Conservation (phyloP, 30 jellyfish, hydroid and myxozoan species). For the Aurelia aurita complex sp. Pacific region DNA sequence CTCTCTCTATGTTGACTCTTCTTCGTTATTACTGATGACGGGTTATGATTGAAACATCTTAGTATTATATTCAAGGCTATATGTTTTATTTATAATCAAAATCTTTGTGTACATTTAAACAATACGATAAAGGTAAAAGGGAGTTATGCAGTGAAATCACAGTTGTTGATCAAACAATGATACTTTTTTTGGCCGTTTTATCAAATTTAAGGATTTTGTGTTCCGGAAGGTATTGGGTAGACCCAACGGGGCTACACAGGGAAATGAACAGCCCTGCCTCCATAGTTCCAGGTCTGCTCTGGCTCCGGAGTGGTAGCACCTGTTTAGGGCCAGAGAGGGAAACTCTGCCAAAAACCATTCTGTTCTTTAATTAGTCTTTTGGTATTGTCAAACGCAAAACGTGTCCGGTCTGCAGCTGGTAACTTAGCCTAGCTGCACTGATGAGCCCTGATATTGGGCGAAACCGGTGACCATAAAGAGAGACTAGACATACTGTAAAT, state of each 20-base stretch:
- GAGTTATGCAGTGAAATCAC: no score
- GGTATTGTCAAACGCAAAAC: no score
- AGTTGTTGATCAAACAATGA: no score
- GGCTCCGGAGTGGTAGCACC: slow-evolving; percentile 59
- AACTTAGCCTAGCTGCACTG: slow-evolving; percentile 1
- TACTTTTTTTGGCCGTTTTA: no score
- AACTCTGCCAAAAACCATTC: slow-evolving; percentile 29
- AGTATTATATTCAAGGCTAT: no score
- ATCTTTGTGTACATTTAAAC: no score
- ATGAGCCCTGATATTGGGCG: slow-evolving; percentile 49
- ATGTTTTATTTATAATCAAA: no score
- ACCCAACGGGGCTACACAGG: slow-evolving; percentile 28
- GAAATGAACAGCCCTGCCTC: slow-evolving; percentile 47
- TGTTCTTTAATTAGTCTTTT: neutral
- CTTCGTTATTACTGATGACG: no score
- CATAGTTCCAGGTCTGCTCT: slow-evolving; percentile 52
- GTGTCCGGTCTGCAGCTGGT: slow-evolving; percentile 40
- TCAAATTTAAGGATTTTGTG: neutral
- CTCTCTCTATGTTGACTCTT: no score
- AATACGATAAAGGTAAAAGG: no score
- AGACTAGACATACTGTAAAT: neutral
- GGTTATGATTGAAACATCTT: no score
- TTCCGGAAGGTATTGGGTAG: slow-evolving; percentile 18
- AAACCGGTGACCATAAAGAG: slow-evolving; percentile 26
- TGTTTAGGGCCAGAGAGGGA: slow-evolving; percentile 49